Evolutionary conservation across 2,113 vertebrate species (phyloP).

Genomic region (human): GRCh38 chr18:73983501-73984000

Average conservation of each 20-base stretch:
- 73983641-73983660: neutral
- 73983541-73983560: too few relatives aligned
- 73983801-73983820: neutral
- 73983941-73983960: slow-evolving; percentile 49
- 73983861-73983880: neutral
- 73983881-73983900: neutral
- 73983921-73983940: neutral
- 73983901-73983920: neutral
- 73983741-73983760: rapidly evolving
- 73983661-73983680: too few relatives aligned
- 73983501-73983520: rapidly evolving
- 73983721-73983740: neutral
- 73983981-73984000: slow-evolving; percentile 66
- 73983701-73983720: neutral
- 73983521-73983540: neutral
- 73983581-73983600: too few relatives aligned
- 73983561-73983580: neutral
- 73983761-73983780: rapidly evolving
- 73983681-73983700: neutral
- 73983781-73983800: rapidly evolving
- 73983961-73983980: slow-evolving; percentile 44
- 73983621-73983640: neutral
- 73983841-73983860: neutral
- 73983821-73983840: neutral
- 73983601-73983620: too few relatives aligned